phyloP scores from a whole-genome alignment of 2,888 invertebrate species.

The Nomada lathburiana region DNA sequence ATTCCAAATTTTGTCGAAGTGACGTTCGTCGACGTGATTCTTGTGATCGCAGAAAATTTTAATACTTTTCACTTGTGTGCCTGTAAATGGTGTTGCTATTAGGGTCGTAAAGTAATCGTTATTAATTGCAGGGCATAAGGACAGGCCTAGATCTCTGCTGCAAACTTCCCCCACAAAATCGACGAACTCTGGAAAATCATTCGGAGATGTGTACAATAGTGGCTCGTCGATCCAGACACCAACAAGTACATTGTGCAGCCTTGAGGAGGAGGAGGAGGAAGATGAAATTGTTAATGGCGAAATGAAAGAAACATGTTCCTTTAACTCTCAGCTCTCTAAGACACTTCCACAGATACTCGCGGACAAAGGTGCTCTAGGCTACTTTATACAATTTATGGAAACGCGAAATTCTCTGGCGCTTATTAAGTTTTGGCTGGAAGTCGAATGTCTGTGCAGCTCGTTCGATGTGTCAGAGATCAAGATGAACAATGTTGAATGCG shows the following conservation, averaged over 20 bases:
- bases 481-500: conserved; percentile 13
- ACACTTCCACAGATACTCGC: conserved; percentile 90
- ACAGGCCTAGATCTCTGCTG: conserved; percentile 74
- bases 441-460: conserved; percentile 87
- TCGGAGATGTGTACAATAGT: conserved; percentile 62
- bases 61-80: background rate
- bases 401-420: conserved; percentile 88
- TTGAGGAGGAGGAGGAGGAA: conserved; percentile 82
- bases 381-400: conserved; percentile 95
- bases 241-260: conserved; percentile 72
- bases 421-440: conserved; percentile 91
- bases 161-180: conserved; percentile 72
- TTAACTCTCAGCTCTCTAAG: conserved; percentile 89
- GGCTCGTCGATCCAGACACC: conserved; percentile 49
- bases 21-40: too few relatives aligned
- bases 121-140: conserved; percentile 73
- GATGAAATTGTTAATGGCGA: conserved; percentile 70
- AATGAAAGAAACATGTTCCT: conserved; percentile 82
- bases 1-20: background rate
- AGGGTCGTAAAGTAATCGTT: background rate
- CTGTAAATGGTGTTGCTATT: background rate
- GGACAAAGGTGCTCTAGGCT: conserved; percentile 92
- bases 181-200: conserved; percentile 65
- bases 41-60: background rate
- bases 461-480: conserved; percentile 32